phyloP scores from a whole-genome alignment of 2,888 invertebrate species.

The Phyllotreta striolata region DNA sequence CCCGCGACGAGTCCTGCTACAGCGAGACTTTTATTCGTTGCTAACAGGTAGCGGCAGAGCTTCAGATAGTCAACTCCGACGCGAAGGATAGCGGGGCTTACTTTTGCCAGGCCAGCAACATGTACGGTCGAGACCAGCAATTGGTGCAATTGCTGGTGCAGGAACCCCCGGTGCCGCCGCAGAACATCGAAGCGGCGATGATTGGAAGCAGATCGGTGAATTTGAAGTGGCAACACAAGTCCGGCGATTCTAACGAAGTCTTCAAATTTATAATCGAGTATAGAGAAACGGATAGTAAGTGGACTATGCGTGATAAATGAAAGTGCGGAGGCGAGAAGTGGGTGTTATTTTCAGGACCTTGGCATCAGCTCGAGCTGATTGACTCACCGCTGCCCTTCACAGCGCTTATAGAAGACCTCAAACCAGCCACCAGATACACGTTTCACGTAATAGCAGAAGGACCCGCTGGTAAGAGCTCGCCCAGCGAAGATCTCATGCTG shows the following conservation, averaged over 20 bases:
- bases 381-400: conserved; percentile 71
- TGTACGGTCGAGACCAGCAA: conserved; percentile 76
- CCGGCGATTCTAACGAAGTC: conserved; percentile 74
- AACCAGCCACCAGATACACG: conserved; percentile 75
- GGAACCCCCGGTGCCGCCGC: conserved; percentile 65
- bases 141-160: conserved; percentile 76
- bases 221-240: conserved; percentile 78
- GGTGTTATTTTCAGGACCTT: conserved; percentile 60
- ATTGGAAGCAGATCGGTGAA: conserved; percentile 74
- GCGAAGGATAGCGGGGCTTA: conserved; percentile 79
- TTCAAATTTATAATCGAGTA: conserved; percentile 75
- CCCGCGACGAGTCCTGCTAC: no score
- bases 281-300: conserved; percentile 69
- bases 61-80: conserved; percentile 74
- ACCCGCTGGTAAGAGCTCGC: conserved; percentile 74
- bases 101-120: conserved; percentile 80
- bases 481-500: conserved; percentile 70
- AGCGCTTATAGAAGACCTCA: conserved; percentile 72
- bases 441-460: conserved; percentile 79
- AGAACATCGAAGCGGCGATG: conserved; percentile 69
- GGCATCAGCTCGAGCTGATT: conserved; percentile 72
- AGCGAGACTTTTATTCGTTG: not conserved
- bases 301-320: not conserved
- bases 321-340: not conserved
- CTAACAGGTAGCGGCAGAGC: conserved; percentile 65